Percentiles rank a stretch among this genome's conserved stretches.
These are phyloP conservation scores for Saccostrea cuccullata DNA, from an alignment of 1,140 invertebrate species.

Conservation along the genomic window DNA sequence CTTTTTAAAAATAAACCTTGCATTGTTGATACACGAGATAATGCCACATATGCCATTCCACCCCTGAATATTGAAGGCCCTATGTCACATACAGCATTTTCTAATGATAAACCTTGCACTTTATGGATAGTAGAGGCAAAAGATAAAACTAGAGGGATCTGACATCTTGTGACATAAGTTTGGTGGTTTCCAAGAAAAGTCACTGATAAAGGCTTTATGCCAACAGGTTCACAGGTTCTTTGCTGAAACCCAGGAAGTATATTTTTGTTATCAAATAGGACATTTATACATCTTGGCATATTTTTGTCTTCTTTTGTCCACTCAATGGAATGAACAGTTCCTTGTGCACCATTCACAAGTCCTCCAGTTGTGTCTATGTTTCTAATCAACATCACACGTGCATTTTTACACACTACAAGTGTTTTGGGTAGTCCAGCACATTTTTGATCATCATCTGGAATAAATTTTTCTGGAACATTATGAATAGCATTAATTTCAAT, in stretches of 20 bases:
- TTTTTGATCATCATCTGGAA: too few relatives aligned
- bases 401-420: too few relatives aligned
- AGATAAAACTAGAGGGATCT: conserved; percentile 21
- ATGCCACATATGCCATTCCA: conserved; percentile 32
- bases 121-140: conserved; percentile 25
- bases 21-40: neutral
- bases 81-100: conserved; percentile 10
- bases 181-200: conserved; percentile 25
- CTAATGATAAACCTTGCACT: conserved; percentile 10
- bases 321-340: conserved; percentile 30
- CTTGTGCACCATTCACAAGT: conserved; percentile 30
- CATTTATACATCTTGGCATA: conserved; percentile 20
- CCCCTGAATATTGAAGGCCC: conserved; percentile 16
- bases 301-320: neutral
- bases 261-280: conserved; percentile 6
- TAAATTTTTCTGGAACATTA: neutral
- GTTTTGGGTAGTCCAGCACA: too few relatives aligned
- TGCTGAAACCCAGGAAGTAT: neutral
- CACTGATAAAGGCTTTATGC: conserved; percentile 13
- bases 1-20: neutral
- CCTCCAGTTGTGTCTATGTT: neutral
- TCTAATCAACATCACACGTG: neutral
- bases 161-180: neutral
- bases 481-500: neutral
- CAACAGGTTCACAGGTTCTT: neutral